These are phyloP conservation scores for Tychaedon coryphoeus DNA, from an alignment of 2,113 vertebrate genomes.

Conservation along the genomic window DNA sequence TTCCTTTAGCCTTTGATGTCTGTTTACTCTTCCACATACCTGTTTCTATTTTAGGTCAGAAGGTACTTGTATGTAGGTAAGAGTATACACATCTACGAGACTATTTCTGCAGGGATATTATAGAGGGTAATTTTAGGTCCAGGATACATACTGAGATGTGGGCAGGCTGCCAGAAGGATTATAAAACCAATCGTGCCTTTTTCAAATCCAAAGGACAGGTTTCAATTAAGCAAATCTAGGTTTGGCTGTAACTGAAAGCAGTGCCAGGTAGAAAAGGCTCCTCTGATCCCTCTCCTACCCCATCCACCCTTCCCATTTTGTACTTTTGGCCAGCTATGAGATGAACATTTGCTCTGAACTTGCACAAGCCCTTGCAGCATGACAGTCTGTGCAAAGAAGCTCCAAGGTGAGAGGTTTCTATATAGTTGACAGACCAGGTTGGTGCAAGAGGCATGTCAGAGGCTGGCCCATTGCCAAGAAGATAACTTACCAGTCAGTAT, in stretches of 20 bases:
- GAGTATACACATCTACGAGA: background rate
- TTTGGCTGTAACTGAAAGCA: constrained; percentile 35
- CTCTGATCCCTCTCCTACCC: background rate
- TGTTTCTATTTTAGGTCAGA: constrained; percentile 42
- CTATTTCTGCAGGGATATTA: background rate
- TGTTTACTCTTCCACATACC: constrained; percentile 40
- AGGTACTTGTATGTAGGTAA: background rate
- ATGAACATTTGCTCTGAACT: background rate
- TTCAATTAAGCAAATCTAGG: constrained; percentile 56
- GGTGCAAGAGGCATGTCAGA: background rate
- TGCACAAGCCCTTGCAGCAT: background rate
- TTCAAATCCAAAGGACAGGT: constrained; percentile 25
- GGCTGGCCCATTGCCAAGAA: background rate
- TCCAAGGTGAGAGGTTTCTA: background rate
- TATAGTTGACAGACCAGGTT: background rate
- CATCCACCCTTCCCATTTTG: background rate
- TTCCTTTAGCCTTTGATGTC: constrained; percentile 17
- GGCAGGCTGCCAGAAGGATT: constrained; percentile 7
- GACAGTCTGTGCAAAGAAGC: background rate
- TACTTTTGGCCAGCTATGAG: background rate
- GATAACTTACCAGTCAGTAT: background rate
- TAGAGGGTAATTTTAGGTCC: constrained; percentile 43
- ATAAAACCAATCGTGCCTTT: constrained; percentile 19
- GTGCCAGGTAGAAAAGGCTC: background rate
- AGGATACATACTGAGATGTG: background rate